These are phyloP conservation scores for Phocoena phocoena DNA, from an alignment of 2,113 vertebrate species.

Conservation along the genomic window DNA sequence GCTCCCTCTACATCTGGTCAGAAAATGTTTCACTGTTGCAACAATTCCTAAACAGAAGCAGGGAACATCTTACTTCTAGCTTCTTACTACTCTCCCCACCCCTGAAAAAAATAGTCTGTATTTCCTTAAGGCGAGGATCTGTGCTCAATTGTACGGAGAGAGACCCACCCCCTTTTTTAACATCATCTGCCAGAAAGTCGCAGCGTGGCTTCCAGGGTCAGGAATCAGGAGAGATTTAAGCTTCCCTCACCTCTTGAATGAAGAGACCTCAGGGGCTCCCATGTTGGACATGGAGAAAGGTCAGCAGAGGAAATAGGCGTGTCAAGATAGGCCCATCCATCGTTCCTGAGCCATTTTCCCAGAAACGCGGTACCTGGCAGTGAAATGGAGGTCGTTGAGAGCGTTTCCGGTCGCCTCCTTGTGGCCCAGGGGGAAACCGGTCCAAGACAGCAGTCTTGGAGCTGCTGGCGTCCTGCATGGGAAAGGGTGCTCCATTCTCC, in stretches of 20 bases:
- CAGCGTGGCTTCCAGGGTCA: neutral
- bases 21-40: neutral
- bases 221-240: neutral
- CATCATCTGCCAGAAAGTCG: neutral
- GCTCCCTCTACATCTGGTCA: neutral
- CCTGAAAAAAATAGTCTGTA: neutral
- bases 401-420: neutral
- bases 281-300: neutral
- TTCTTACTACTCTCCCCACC: neutral
- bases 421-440: neutral
- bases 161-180: neutral
- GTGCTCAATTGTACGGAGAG: neutral
- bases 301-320: neutral
- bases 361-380: neutral
- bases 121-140: neutral
- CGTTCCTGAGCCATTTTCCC: neutral
- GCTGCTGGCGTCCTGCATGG: accelerated
- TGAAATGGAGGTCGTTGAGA: neutral
- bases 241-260: neutral
- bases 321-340: neutral
- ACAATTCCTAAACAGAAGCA: neutral
- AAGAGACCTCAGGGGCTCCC: neutral
- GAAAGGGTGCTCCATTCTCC: neutral
- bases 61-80: neutral
- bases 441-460: neutral